A percentile compares a stretch with the other conserved stretches of the same genome.
Evolutionary conservation across 2,113 vertebrate genomes (phyloP).

Genomic region (Phaethornis superciliosus): DNA sequence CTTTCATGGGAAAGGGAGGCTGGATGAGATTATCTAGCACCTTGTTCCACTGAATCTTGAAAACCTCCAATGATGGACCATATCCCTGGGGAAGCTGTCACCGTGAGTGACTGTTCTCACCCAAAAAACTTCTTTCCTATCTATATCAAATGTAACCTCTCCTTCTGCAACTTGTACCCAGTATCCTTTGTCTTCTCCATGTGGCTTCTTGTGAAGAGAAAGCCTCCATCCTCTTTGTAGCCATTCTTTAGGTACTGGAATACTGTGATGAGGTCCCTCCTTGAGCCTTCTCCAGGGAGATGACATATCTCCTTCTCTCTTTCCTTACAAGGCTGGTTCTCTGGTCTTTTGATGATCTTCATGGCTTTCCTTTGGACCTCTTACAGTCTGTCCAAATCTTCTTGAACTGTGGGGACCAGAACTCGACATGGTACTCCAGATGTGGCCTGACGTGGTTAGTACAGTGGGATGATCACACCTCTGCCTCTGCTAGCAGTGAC

Average conservation of each 20-base stretch:
- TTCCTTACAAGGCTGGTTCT: background rate
- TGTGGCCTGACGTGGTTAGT: background rate
- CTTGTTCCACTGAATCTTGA: background rate
- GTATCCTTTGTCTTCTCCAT: background rate
- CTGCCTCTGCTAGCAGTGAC: background rate
- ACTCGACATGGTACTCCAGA: background rate
- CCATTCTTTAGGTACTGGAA: fast-evolving
- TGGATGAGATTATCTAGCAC: background rate
- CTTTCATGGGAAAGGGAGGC: background rate
- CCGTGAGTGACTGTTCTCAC: background rate
- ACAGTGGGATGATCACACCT: background rate
- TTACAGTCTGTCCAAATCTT: background rate
- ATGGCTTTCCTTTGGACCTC: background rate
- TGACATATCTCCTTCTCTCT: background rate
- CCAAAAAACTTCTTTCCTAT: background rate
- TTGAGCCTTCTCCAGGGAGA: background rate
- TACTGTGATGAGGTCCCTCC: background rate
- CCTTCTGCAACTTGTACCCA: background rate
- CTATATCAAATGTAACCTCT: background rate
- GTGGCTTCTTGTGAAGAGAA: background rate
- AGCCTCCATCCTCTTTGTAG: background rate
- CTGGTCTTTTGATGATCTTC: background rate
- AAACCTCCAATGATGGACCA: background rate
- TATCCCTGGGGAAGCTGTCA: background rate
- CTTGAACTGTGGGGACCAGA: background rate